Evolutionary conservation across 2,113 vertebrate genomes (phyloP), one percentile per base, ranked within the genome.

Genomic region (Ailurus styani): DNA sequence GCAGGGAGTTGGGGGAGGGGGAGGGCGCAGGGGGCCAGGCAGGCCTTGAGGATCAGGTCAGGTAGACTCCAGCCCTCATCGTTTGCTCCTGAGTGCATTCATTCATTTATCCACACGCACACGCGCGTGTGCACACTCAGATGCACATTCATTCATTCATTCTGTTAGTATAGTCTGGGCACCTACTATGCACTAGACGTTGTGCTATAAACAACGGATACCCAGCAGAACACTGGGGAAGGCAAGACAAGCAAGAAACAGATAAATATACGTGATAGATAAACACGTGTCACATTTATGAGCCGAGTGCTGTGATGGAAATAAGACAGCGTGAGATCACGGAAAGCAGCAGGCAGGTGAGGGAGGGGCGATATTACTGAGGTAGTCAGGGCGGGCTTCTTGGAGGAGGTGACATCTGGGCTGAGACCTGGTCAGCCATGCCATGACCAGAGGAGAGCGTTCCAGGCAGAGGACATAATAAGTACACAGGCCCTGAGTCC

Each of bases 241-340:
- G 57, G 73, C 31, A 34, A 70, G n/a, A 42, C 45, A 34, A 42
- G 3, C 9, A 7, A 6, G 1, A 4, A 14, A 17, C 37, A 73
- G 17, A 37, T 5, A 18, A 47, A 42, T 1, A 12, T 20, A 15
- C 17, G 4, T 2, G 40, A 12, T 4, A 25, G n/a, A 6, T 7
- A 2, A 10, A 4, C 0, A 18, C 17, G 54, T 7, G 31, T 47
- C 40, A 23, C 27, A 21, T 37, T n/a, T 31, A 15, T 25, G 6
- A 10, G 17, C 0, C 2, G 15, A 7, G 25, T 0, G 42, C 50
- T 62, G 5, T 0, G 23, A 13, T 8, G 29, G 25, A 31, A 29
- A 21, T 3, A 7, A 83, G 47, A 68, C 3, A 12, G 64, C 29
- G 25, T 2, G 60, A 68, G 18, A 37, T 7, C 8, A 1, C 47